phyloP scores from a whole-genome alignment of 2,888 invertebrate genomes.

The Cheilosia grossa region DNA sequence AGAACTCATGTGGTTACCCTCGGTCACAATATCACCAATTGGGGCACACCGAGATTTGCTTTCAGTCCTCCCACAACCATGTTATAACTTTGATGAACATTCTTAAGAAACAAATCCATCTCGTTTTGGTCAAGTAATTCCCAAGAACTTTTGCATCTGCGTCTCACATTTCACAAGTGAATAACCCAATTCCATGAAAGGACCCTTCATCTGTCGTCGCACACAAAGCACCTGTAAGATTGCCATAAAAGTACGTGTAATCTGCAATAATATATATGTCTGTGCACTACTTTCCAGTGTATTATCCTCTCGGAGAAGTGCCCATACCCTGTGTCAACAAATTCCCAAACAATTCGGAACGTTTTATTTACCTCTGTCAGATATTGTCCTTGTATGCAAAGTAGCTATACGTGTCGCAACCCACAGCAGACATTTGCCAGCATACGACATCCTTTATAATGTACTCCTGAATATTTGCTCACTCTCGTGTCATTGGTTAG shows the following conservation, averaged over 20 bases:
- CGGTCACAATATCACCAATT: too few relatives aligned
- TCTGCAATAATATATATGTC: conserved; percentile 56
- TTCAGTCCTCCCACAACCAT: background rate
- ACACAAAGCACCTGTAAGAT: conserved; percentile 64
- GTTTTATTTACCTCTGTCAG: conserved; percentile 68
- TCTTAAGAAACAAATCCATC: background rate
- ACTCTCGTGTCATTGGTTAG: conserved; percentile 47
- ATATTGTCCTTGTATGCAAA: conserved; percentile 65
- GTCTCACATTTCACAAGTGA: conserved; percentile 55
- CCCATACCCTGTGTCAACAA: conserved; percentile 66
- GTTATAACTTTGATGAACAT: background rate
- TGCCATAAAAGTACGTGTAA: conserved; percentile 58
- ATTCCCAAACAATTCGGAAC: conserved; percentile 70
- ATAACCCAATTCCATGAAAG: conserved; percentile 51
- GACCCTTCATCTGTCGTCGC: conserved; percentile 21
- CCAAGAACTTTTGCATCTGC: conserved; percentile 32
- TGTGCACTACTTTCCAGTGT: conserved; percentile 31
- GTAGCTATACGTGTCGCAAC: conserved; percentile 17
- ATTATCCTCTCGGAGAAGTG: conserved; percentile 57
- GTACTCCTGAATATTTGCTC: conserved; percentile 65
- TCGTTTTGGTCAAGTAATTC: background rate
- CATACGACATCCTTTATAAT: conserved; percentile 54
- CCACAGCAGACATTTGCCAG: conserved; percentile 35
- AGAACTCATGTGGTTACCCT: too few relatives aligned
- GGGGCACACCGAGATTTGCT: too few relatives aligned